phyloP scores from a whole-genome alignment of 2,888 invertebrate genomes.

The Drosophila infuscata region DNA sequence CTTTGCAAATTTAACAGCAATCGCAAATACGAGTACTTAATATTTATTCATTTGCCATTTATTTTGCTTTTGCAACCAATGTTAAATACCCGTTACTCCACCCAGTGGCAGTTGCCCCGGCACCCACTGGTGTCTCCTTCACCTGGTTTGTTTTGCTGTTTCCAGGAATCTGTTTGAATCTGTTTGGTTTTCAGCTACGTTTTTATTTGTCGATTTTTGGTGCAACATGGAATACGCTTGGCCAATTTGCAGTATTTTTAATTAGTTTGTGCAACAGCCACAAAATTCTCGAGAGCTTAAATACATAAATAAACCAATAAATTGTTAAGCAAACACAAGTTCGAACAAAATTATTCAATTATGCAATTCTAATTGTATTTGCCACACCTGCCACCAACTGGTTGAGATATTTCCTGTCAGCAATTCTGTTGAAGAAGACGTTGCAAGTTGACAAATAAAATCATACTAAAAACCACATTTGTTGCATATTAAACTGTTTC shows the following conservation, averaged over 20 bases:
- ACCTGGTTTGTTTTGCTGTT: neutral
- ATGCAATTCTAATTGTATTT: constrained; percentile 56
- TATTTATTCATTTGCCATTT: constrained; percentile 71
- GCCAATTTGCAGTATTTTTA: constrained; percentile 63
- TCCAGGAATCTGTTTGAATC: constrained; percentile 40
- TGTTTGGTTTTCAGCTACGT: constrained; percentile 45
- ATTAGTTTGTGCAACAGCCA: constrained; percentile 63
- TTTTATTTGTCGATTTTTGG: constrained; percentile 19
- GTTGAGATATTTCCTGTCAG: neutral
- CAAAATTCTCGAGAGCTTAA: constrained; percentile 16
- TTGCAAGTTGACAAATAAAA: neutral
- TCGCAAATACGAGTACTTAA: constrained; percentile 58
- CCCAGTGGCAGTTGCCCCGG: neutral
- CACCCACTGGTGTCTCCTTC: neutral
- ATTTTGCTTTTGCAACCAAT: constrained; percentile 16
- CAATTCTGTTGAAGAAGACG: neutral
- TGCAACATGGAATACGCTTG: constrained; percentile 17
- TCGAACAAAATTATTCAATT: constrained; percentile 59
- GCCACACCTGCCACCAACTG: constrained; percentile 14
- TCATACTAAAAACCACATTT: neutral
- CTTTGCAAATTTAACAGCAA: constrained; percentile 48
- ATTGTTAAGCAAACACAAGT: constrained; percentile 43
- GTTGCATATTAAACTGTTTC: neutral
- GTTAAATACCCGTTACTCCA: neutral
- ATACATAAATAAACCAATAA: constrained; percentile 40